Evolutionary conservation across 2,888 invertebrate genomes (phyloP).

Genomic region (Lymantria monacha): DNA sequence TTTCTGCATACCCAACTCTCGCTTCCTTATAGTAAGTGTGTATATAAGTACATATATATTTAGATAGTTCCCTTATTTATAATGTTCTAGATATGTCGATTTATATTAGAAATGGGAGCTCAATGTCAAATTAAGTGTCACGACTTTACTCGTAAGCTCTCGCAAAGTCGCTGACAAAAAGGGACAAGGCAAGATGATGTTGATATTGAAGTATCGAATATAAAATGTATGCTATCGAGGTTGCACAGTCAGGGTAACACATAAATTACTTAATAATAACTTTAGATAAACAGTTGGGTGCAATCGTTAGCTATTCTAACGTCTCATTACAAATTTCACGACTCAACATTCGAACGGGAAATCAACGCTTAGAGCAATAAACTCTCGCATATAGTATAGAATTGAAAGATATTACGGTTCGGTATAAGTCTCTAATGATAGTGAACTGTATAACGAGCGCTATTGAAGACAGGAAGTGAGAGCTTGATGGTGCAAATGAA

Average conservation of each 20-base stretch:
- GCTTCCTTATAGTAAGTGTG: too few relatives aligned
- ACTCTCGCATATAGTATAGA: conserved; percentile 20
- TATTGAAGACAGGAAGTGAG: conserved; percentile 66
- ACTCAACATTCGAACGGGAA: conserved; percentile 45
- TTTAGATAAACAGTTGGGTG: conserved; percentile 20
- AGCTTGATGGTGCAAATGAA: conserved; percentile 64
- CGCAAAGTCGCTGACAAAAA: conserved; percentile 29
- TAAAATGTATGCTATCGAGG: conserved; percentile 47
- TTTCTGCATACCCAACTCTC: too few relatives aligned
- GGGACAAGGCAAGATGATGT: conserved; percentile 51
- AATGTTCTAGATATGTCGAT: conserved; percentile 28
- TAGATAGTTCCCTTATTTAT: conserved; percentile 16
- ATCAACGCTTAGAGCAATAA: conserved; percentile 29
- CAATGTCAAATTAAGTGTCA: conserved; percentile 44
- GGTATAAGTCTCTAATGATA: conserved; percentile 29
- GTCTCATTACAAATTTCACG: conserved; percentile 66
- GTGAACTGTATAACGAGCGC: conserved; percentile 37
- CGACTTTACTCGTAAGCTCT: conserved; percentile 32
- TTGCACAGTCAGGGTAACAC: conserved; percentile 40
- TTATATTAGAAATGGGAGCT: conserved; percentile 31
- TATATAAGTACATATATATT: too few relatives aligned
- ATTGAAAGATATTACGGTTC: conserved; percentile 27
- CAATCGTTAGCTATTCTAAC: conserved; percentile 42
- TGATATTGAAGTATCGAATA: conserved; percentile 39
- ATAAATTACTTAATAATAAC: conserved; percentile 2